Evolutionary conservation across 2,888 invertebrate species (phyloP).

Genomic region (Drosophila colorata): DNA sequence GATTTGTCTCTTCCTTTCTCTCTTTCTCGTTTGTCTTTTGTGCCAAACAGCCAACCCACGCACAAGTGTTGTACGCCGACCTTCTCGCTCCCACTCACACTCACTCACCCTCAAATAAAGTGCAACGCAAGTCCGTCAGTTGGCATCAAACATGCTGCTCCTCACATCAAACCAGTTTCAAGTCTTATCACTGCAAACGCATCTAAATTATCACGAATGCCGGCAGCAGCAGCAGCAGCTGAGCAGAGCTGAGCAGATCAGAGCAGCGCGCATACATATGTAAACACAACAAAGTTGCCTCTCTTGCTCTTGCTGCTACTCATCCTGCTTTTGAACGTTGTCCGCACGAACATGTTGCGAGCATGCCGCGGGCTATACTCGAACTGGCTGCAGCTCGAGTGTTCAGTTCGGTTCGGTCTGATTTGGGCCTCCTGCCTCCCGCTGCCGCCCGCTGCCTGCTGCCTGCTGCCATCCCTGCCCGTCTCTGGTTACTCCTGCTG

Average conservation of each 20-base stretch:
- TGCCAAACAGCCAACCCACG: slow-evolving; percentile 29
- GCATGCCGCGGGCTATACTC: slow-evolving; percentile 41
- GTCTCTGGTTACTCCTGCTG: slow-evolving; percentile 54
- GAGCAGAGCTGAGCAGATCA: slow-evolving; percentile 9
- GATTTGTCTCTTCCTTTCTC: slow-evolving; percentile 25
- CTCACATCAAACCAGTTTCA: slow-evolving; percentile 74
- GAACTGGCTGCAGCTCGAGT: slow-evolving; percentile 49
- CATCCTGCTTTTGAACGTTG: slow-evolving; percentile 20
- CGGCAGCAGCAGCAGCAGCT: slow-evolving; percentile 59
- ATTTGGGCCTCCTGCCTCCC: slow-evolving; percentile 35
- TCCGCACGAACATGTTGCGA: slow-evolving; percentile 70
- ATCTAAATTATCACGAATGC: slow-evolving; percentile 78
- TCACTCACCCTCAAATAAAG: slow-evolving; percentile 23
- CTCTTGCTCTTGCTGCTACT: slow-evolving; percentile 16
- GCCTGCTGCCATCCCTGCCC: slow-evolving; percentile 10
- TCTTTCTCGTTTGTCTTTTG: slow-evolving; percentile 33
- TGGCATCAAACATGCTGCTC: slow-evolving; percentile 70
- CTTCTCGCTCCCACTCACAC: slow-evolving; percentile 7
- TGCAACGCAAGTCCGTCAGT: slow-evolving; percentile 46
- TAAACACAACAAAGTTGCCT: slow-evolving; percentile 70
- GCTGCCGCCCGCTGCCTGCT: slow-evolving; percentile 24
- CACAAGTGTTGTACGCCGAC: slow-evolving; percentile 19
- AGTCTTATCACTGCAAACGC: slow-evolving; percentile 69
- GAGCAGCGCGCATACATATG: slow-evolving; percentile 34
- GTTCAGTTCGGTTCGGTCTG: slow-evolving; percentile 37